Evolutionary conservation across 2,888 invertebrate species (phyloP).

Genomic region (Pteria penguin): DNA sequence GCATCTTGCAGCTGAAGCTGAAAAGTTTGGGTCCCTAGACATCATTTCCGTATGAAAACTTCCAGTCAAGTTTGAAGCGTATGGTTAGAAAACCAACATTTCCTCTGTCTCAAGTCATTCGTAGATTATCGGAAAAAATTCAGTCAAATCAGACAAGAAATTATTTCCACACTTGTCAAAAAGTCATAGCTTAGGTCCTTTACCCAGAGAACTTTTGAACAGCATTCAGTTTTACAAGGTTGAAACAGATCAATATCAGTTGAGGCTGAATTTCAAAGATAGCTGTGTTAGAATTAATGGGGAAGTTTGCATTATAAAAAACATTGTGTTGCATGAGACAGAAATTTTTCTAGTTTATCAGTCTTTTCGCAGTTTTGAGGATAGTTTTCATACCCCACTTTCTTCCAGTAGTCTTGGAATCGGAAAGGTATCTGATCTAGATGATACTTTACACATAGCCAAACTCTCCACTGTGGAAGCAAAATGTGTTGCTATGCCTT

Average conservation of each 20-base stretch:
- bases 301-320: conserved; percentile 15
- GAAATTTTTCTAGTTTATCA: conserved; percentile 16
- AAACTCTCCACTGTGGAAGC: neutral
- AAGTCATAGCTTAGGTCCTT: conserved; percentile 9
- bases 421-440: conserved; percentile 1
- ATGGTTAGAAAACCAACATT: conserved; percentile 49
- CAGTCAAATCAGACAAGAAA: neutral
- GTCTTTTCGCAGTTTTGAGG: neutral
- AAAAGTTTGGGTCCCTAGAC: conserved; percentile 71
- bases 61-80: conserved; percentile 60
- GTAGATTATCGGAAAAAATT: conserved; percentile 45
- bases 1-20: conserved; percentile 75
- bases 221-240: conserved; percentile 11
- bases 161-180: conserved; percentile 11
- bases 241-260: conserved; percentile 1
- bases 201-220: neutral
- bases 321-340: neutral
- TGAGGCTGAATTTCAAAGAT: conserved; percentile 9
- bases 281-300: conserved; percentile 11
- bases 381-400: conserved; percentile 11
- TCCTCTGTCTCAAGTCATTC: conserved; percentile 46
- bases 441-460: neutral
- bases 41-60: conserved; percentile 77
- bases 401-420: conserved; percentile 10
- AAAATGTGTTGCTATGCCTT: conserved; percentile 13